Evolutionary conservation across 92 coral and sea anemone species (phyloP).

Genomic region (Porites divaricata): DNA sequence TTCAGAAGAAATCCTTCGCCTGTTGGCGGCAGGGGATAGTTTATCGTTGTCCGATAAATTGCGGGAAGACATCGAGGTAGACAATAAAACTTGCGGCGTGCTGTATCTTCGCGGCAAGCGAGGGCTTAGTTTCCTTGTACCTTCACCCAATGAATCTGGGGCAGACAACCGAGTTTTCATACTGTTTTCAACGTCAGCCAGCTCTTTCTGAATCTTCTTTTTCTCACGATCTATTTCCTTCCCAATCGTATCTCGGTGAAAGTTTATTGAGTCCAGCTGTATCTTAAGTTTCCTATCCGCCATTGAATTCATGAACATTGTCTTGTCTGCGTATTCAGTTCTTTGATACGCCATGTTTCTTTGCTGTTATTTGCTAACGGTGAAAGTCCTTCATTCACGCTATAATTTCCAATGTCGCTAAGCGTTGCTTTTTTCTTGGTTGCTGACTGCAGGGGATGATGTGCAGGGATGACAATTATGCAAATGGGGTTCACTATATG

Average conservation of each 20-base stretch:
- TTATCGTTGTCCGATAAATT: slow-evolving; percentile 48
- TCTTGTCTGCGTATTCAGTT: slow-evolving; percentile 89
- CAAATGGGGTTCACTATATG: slow-evolving; percentile 49
- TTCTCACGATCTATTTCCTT: slow-evolving; percentile 85
- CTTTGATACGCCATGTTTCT: slow-evolving; percentile 85
- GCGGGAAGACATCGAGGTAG: slow-evolving; percentile 57
- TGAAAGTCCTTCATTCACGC: neutral
- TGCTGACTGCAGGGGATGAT: neutral
- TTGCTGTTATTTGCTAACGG: neutral
- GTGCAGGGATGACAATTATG: slow-evolving; percentile 59
- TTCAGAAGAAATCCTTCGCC: slow-evolving; percentile 68
- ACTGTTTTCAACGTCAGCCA: slow-evolving; percentile 72
- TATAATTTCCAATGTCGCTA: slow-evolving; percentile 10
- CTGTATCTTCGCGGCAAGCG: slow-evolving; percentile 80
- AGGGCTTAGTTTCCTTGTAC: slow-evolving; percentile 70
- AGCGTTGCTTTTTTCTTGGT: slow-evolving; percentile 22
- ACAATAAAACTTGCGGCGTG: slow-evolving; percentile 70
- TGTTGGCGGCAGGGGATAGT: slow-evolving; percentile 54
- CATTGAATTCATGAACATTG: slow-evolving; percentile 81
- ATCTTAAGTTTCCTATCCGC: slow-evolving; percentile 84
- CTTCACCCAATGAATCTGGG: slow-evolving; percentile 46
- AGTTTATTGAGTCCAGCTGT: slow-evolving; percentile 71
- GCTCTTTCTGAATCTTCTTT: slow-evolving; percentile 70
- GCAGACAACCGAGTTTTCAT: slow-evolving; percentile 59
- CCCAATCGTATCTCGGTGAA: slow-evolving; percentile 70